A percentile compares a stretch with the other conserved stretches of the same genome.
These are phyloP conservation scores for Heliconius himera DNA, from an alignment of 1,140 invertebrate species.

Conservation along the genomic window DNA sequence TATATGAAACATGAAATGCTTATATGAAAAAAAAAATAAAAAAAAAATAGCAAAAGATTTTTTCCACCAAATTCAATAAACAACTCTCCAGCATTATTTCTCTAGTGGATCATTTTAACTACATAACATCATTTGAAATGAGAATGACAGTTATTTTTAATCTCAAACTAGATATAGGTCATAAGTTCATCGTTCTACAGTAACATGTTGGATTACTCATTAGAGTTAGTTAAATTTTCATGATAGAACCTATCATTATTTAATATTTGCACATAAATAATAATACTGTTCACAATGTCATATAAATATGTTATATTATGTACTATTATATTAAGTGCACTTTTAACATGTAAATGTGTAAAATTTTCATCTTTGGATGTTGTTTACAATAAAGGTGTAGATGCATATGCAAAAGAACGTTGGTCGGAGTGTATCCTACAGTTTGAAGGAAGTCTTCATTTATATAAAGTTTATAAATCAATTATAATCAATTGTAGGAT, in stretches of 20 bases:
- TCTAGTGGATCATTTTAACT: neutral
- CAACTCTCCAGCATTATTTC: neutral
- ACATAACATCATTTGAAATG: neutral
- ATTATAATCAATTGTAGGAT: slow-evolving; percentile 82
- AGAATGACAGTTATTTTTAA: slow-evolving; percentile 11
- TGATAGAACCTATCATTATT: neutral
- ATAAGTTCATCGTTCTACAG: slow-evolving; percentile 10
- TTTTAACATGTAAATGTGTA: slow-evolving; percentile 23
- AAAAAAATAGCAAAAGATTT: neutral
- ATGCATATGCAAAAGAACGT: slow-evolving; percentile 86
- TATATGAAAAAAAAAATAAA: neutral
- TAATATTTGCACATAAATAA: neutral
- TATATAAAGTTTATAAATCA: slow-evolving; percentile 76
- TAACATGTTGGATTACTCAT: neutral
- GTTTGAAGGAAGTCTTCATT: slow-evolving; percentile 82
- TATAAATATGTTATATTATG: neutral
- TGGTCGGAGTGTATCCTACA: slow-evolving; percentile 86
- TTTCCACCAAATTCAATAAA: neutral
- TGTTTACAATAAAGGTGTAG: slow-evolving; percentile 80
- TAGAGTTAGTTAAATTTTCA: neutral
- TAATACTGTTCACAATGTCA: neutral
- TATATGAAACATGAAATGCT: too few species aligned
- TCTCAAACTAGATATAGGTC: slow-evolving; percentile 16
- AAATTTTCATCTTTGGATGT: slow-evolving; percentile 65
- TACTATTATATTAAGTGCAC: neutral